A percentile compares a stretch with the other conserved stretches of the same genome.
Evolutionary conservation across 1,140 invertebrate genomes (phyloP).

Genomic region (Magallana gigas): DNA sequence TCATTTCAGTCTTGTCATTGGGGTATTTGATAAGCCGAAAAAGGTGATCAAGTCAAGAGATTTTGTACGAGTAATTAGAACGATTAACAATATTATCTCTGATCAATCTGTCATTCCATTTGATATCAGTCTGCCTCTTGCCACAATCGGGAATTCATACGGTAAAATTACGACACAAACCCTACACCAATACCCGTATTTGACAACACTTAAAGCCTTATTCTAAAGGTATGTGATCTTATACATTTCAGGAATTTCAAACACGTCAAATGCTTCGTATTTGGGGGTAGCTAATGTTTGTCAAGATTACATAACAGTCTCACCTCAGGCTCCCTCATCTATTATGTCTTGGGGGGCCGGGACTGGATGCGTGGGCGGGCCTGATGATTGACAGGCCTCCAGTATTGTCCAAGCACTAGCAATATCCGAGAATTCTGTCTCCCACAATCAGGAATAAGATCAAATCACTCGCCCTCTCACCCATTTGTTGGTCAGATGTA

Average conservation of each 20-base stretch:
- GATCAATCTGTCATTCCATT: slow-evolving; percentile 29
- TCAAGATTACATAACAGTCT: slow-evolving; percentile 14
- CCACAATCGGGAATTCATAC: slow-evolving; percentile 20
- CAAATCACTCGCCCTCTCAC: neutral
- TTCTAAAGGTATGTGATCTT: slow-evolving; percentile 18
- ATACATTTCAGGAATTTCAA: slow-evolving; percentile 5
- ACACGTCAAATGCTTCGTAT: neutral
- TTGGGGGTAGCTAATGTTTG: neutral
- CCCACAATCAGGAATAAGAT: neutral
- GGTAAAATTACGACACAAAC: slow-evolving; percentile 8
- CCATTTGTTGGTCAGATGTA: neutral
- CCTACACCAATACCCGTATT: slow-evolving; percentile 15
- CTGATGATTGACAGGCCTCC: neutral
- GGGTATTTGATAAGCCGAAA: slow-evolving; percentile 22
- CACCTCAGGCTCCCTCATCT: slow-evolving; percentile 19
- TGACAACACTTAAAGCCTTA: slow-evolving; percentile 21
- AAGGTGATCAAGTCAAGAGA: slow-evolving; percentile 10
- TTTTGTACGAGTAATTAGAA: slow-evolving; percentile 26
- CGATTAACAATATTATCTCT: slow-evolving; percentile 31
- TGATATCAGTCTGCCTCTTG: slow-evolving; percentile 24
- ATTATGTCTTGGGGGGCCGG: neutral
- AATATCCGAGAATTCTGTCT: neutral
- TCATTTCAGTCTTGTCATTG: neutral
- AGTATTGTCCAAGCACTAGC: neutral
- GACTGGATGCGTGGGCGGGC: neutral